Evolutionary conservation across 2,888 invertebrate species (phyloP), one percentile per base, ranked within the genome.

Genomic region (Eristalis intricaria): DNA sequence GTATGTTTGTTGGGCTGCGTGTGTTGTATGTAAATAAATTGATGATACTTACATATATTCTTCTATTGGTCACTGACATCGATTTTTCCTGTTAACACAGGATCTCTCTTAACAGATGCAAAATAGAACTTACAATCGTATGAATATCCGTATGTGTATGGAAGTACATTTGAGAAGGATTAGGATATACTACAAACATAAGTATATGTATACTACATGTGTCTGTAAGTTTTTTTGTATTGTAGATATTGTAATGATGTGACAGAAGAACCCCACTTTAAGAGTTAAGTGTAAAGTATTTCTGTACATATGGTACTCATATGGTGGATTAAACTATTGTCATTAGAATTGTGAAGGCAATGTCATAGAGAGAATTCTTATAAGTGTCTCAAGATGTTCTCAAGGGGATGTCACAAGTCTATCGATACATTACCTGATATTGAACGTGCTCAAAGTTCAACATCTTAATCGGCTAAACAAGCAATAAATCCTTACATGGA

Each of bases 21-120:
- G 32, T 4, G n/a, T 7, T 13, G 10, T 22, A 11, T 10, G n/a
- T 56, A 22, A 11, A 32, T 29, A 40, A 29, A 29, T 29, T 22
- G 29, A 43, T 29, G n/a, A n/a, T 10, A n/a, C 50, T 73, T 35
- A 35, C 32, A n/a, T 74, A 35, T 50, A n/a, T 74, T 74, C 35
- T 35, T 74, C 50, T 74, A 50, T 74, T 74, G 73, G 63, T 74
- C 64, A 50, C 64, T 74, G 64, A 74, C 74, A 74, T 74, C 50
- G 74, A 74, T 74, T 56, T 40, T 68, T 68, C 50, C 50, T 50
- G 50, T 50, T 50, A 50, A 50, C 19, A 19, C 50, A 50, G 50
- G 19, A 50, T 50, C 19, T 50, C 50, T 10, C 50, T 8, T 19
- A 50, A 50, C 19, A 50, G 50, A 50, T 50, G 50, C 50, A 50